These are phyloP conservation scores for Toxotes lorentzi DNA, from an alignment of 2,797 vertebrate genomes.

Conservation along the genomic window DNA sequence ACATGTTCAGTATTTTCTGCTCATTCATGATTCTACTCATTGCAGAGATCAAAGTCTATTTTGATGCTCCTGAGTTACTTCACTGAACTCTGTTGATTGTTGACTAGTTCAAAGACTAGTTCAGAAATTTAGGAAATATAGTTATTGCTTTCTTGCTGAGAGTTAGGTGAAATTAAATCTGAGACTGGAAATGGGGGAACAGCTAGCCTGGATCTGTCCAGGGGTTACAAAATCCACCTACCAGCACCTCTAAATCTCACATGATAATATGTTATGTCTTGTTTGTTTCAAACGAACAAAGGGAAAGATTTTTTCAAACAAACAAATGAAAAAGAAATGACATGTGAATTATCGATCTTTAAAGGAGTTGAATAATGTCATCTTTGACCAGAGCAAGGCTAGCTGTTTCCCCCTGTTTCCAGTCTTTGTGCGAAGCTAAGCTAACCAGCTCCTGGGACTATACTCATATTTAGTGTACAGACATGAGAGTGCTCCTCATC, in stretches of 20 bases:
- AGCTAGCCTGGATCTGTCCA: neutral
- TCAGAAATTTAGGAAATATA: no score
- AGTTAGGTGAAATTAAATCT: neutral
- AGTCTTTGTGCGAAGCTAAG: neutral
- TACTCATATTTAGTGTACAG: neutral
- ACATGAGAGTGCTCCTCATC: neutral
- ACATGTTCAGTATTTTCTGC: constrained; percentile 6
- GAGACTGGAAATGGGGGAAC: neutral
- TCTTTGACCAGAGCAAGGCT: neutral
- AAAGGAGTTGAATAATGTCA: neutral
- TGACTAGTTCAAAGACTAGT: no score
- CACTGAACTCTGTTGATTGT: no score
- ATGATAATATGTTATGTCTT: neutral
- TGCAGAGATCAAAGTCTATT: constrained; percentile 1
- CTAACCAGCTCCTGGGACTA: neutral
- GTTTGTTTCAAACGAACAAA: neutral
- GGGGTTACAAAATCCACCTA: neutral
- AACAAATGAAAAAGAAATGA: neutral
- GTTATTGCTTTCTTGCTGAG: neutral
- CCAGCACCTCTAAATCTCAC: neutral
- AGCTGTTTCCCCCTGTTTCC: neutral
- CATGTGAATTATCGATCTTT: no score
- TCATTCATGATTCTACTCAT: neutral
- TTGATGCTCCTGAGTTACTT: neutral
- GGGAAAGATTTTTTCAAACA: no score